Evolutionary conservation across 2,113 vertebrate genomes (phyloP).

Genomic region (Nycticorax nycticorax): DNA sequence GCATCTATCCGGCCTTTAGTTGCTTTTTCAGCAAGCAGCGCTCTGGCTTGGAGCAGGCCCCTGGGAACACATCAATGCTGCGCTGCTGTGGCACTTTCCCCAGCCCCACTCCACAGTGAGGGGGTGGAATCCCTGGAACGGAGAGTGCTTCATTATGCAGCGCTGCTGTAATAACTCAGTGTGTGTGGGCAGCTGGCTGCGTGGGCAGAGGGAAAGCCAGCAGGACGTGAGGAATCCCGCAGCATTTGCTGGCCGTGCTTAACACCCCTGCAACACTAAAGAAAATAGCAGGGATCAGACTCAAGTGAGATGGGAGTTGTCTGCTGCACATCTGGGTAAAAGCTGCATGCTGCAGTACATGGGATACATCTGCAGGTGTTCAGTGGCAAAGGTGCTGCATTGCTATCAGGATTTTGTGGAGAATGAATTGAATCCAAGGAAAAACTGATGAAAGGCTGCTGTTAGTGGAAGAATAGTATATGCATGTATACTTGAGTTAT

Average conservation of each 20-base stretch:
- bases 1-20: background rate
- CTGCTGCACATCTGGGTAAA: background rate
- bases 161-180: constrained; percentile 16
- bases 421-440: background rate
- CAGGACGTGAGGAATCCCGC: constrained; percentile 57
- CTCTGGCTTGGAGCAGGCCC: background rate
- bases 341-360: background rate
- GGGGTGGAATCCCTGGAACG: constrained; percentile 47
- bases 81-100: background rate
- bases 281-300: background rate
- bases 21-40: background rate
- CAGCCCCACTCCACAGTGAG: background rate
- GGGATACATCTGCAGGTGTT: background rate
- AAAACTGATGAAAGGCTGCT: background rate
- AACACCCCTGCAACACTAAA: background rate
- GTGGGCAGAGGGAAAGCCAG: constrained; percentile 67
- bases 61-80: background rate
- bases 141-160: constrained; percentile 10
- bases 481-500: background rate
- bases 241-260: background rate
- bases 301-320: background rate
- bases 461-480: background rate
- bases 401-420: background rate
- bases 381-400: background rate
- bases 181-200: constrained; percentile 45